Base-by-base conservation (phyloP, 1,140 invertebrate genomes). In the Drosophila kepulauana region DNA sequence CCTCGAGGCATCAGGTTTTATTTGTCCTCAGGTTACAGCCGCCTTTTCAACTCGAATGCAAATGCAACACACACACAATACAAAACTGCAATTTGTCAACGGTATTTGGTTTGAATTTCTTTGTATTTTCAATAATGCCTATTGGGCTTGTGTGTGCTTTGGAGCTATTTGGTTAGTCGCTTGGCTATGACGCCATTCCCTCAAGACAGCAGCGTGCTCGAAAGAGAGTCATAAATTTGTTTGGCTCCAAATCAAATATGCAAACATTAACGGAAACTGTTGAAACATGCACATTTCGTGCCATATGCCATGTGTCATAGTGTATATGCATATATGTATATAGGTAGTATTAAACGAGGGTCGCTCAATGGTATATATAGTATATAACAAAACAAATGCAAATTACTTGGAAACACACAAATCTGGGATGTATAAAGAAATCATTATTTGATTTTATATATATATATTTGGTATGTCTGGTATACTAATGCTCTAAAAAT, bases 71-170 rank as follows among this genome's bases (percentile, higher is more conserved):
- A 43, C 15, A 33, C 11, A 61, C 68, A 66, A 43, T 13, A 56
- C 62, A 20, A 48, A 74, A 69, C 57, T 82, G 64, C 79, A 81
- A 81, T 82, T 81, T 82, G 79, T 81, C 74, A 79, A 69, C 64
- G 38, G 30, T 61, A 15, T 65, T 38, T 10, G 51, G n/a, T 45
- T 20, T 54, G 33, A 48, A 28, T 46, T 3, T 35, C 5, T 13
- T 15, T 15, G 20, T 4, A 35, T 3, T 8, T 13, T 38, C 15
- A 35, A 28, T 56, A 15, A 8, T 51, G n/a, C 51, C 35, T 51
- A 52, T 69, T 30, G 20, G 54, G 30, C 20, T 41, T 62, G 25
- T 69, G 30, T 56, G 1, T 49, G 56, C 46, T 7, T 4, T 5
- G 10, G 6, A 59, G 54, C 48, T 46, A 33, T 58, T 52, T 30